A percentile compares a stretch with the other conserved stretches of the same genome.
Evolutionary conservation across 2,113 vertebrate genomes (phyloP).

Genomic region (Callithrix jacchus): DNA sequence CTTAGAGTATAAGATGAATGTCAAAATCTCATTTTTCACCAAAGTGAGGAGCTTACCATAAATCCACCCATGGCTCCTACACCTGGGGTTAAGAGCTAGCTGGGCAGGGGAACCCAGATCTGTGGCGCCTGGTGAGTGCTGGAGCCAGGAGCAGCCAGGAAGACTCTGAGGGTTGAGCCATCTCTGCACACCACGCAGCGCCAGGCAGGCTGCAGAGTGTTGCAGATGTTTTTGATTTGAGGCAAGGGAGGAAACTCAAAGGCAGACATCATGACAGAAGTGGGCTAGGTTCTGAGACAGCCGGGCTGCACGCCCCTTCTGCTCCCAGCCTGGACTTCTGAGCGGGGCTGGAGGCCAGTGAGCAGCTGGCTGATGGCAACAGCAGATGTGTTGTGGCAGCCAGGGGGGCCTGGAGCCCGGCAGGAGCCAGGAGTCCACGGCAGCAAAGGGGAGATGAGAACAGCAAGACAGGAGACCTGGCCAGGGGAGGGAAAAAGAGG

Average conservation of each 20-base stretch:
- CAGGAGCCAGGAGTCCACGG: not conserved
- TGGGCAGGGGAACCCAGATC: not conserved
- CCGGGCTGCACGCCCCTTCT: not conserved
- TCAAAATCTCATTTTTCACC: not conserved
- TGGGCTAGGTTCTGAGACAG: constrained; percentile 46
- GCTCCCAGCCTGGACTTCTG: not conserved
- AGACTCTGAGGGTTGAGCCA: not conserved
- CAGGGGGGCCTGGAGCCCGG: not conserved
- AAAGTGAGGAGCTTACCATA: not conserved
- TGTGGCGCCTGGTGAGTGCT: not conserved
- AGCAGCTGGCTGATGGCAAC: constrained; percentile 43
- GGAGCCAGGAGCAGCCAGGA: too few species aligned
- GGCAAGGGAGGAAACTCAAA: constrained; percentile 42
- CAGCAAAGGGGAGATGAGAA: not conserved
- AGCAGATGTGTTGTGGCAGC: constrained; percentile 61
- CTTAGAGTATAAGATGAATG: not conserved
- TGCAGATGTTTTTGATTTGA: constrained; percentile 69
- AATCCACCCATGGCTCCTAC: not conserved
- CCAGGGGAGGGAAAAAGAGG: not conserved
- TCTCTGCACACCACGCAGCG: not conserved
- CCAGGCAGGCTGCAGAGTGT: too few species aligned
- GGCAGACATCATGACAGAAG: constrained; percentile 59
- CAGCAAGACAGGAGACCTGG: not conserved
- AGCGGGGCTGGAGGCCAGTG: constrained; percentile 6
- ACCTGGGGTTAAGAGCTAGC: not conserved